Percentiles rank a stretch among this genome's conserved stretches.
Evolutionary conservation across 2,888 invertebrate species (phyloP).

Genomic region (Meteorus colon): DNA sequence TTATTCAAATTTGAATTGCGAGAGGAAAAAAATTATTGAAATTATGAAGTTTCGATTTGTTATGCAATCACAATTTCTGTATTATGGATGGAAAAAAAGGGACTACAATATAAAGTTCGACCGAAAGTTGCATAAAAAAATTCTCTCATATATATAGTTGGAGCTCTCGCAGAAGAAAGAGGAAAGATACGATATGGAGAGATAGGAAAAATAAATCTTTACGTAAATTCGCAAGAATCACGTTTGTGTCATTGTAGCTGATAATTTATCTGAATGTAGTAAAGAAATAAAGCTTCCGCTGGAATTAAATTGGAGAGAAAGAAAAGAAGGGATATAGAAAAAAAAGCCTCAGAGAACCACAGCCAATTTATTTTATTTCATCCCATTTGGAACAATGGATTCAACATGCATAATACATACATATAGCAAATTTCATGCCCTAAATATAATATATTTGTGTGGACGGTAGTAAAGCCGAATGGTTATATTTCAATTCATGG

Average conservation of each 20-base stretch:
- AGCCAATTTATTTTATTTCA: constrained; percentile 22
- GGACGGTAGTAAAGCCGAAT: neutral
- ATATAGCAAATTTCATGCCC: neutral
- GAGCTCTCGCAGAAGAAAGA: neutral
- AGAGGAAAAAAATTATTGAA: no score
- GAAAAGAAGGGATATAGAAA: neutral
- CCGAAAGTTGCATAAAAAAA: neutral
- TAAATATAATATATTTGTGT: constrained; percentile 10
- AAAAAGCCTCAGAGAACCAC: constrained; percentile 34
- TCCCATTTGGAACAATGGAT: neutral
- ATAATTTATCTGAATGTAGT: constrained; percentile 43
- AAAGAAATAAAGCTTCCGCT: constrained; percentile 48
- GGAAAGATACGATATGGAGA: constrained; percentile 26
- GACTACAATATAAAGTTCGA: neutral
- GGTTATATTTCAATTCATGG: neutral
- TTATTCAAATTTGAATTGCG: no score
- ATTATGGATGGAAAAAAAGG: neutral
- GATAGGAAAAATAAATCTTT: constrained; percentile 24
- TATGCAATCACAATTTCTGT: constrained; percentile 5
- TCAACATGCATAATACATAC: neutral
- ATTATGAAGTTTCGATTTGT: constrained; percentile 1
- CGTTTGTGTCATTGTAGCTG: constrained; percentile 49
- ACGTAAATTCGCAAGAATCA: constrained; percentile 38
- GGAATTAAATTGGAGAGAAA: constrained; percentile 36
- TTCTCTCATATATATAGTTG: neutral